These are phyloP conservation scores for Ginglymostoma cirratum DNA, from an alignment of 2,113 vertebrate genomes.

Conservation along the genomic window DNA sequence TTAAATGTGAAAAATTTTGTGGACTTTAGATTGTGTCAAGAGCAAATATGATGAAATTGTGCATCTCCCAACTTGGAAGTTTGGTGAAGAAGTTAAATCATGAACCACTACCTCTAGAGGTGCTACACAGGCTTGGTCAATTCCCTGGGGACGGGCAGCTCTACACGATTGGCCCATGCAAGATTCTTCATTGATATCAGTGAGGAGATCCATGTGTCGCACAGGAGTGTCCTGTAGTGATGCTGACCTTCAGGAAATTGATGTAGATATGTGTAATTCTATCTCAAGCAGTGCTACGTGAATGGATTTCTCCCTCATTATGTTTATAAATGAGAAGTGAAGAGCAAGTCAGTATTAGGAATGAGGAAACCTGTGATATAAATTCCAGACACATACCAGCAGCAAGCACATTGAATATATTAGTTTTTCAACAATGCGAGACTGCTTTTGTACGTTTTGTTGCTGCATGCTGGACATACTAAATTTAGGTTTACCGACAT, in stretches of 20 bases:
- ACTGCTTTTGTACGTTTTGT: neutral
- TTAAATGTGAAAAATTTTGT: neutral
- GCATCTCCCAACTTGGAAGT: neutral
- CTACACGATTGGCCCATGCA: neutral
- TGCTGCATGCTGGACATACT: neutral
- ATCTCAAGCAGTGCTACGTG: neutral
- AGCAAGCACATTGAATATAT: neutral
- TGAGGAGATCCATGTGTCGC: neutral
- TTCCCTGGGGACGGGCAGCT: neutral
- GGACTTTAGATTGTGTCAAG: neutral
- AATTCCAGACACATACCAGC: neutral
- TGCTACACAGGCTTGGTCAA: neutral
- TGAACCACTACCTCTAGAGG: neutral
- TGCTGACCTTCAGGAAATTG: neutral
- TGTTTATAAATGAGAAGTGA: neutral
- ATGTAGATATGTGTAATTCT: neutral
- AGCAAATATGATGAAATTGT: neutral
- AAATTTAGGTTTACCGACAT: neutral
- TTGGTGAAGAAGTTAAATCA: neutral
- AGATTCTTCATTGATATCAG: neutral
- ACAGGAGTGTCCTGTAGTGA: neutral
- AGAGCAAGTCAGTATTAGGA: neutral
- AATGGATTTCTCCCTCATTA: neutral
- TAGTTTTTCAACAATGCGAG: neutral
- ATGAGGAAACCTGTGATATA: neutral